These are phyloP conservation scores for Drosophila setosimentum DNA, from an alignment of 2,888 invertebrate species.

Conservation along the genomic window DNA sequence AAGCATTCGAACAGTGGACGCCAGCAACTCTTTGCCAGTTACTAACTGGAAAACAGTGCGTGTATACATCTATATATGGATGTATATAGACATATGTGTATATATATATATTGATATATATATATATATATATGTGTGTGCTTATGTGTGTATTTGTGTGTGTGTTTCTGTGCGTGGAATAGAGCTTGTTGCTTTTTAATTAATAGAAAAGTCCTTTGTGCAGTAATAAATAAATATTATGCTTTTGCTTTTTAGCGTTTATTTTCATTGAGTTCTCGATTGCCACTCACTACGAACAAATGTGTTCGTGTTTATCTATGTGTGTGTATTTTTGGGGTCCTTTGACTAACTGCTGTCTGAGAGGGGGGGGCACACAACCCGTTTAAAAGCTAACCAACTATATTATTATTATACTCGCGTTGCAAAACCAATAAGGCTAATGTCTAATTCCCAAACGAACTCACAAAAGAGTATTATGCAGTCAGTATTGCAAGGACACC, in stretches of 20 bases:
- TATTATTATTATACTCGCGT: background rate
- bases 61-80: constrained; percentile 10
- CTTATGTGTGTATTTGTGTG: constrained; percentile 20
- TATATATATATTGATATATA: background rate
- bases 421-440: background rate
- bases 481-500: background rate
- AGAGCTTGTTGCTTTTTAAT: constrained; percentile 84
- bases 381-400: constrained; percentile 14
- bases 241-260: constrained; percentile 77
- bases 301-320: constrained; percentile 1
- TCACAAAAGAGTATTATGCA: background rate
- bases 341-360: constrained; percentile 37
- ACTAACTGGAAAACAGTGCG: constrained; percentile 35
- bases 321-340: constrained; percentile 9
- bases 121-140: background rate
- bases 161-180: constrained; percentile 23
- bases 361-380: background rate
- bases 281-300: constrained; percentile 39
- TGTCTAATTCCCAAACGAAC: background rate
- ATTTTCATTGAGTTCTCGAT: constrained; percentile 58
- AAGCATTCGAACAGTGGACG: constrained; percentile 58
- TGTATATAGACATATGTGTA: background rate
- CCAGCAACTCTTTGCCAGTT: constrained; percentile 45
- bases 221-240: constrained; percentile 84
- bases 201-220: constrained; percentile 84